Evolutionary conservation across 2,888 invertebrate genomes (phyloP), one percentile per base, ranked within the genome.

Genomic region (Amphipyra tragopoginis): DNA sequence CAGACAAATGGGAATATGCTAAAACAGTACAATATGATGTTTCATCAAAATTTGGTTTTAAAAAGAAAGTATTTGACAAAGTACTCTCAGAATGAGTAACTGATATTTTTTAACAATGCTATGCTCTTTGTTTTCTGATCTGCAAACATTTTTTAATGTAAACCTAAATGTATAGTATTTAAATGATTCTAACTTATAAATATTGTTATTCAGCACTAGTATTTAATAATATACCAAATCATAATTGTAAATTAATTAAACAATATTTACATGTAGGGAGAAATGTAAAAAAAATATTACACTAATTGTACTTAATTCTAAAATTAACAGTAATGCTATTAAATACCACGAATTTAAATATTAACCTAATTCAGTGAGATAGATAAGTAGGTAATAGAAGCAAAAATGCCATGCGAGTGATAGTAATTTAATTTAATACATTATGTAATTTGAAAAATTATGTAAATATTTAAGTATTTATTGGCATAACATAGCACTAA

Each of bases 361-460:
- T 7, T 34, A n/a, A n/a, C 9, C 34, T 7, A 7, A 36, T 9
- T 36, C 11, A 10, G 3, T 10, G 5, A 36, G 11, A 11, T 11
- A 36, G 10, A 10, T 29, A 36, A 7, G 9, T 2, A 42, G 11
- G 13, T 14, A n/a, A 9, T 11, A 11, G 0, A 50, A 43, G 9
- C 36, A 10, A 44, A 14, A 40, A 40, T 8, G 13, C 8, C 34
- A 13, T 47, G 64, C 53, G 64, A 48, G 9, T 47, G 50, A 62
- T 7, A 36, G 29, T 29, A 29, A 29, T 7, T 29, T 38, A 7
- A 42, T 34, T 33, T 7, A 34, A 10, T 34, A 34, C 10, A 39
- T 44, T 39, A 62, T 44, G 26, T 39, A 45, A 21, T 54, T 29
- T 36, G 44, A 38, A 36, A 65, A 39, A 26, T 39, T 11, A 14